phyloP scores from a whole-genome alignment of 2,888 invertebrate genomes.

The Lasius platythorax region DNA sequence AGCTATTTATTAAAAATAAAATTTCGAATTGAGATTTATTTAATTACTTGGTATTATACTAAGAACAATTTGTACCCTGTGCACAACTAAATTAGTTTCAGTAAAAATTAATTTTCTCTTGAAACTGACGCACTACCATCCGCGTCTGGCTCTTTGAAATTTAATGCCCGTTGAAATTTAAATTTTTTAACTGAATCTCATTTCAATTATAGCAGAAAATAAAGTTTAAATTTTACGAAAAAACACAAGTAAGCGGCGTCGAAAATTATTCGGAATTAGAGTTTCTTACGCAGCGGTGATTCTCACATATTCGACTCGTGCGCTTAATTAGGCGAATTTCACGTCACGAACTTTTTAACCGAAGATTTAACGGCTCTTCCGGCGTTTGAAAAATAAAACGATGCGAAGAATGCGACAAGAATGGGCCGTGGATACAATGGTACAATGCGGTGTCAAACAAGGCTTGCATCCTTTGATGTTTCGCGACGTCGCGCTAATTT shows the following conservation, averaged over 20 bases:
- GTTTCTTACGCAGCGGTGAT: neutral
- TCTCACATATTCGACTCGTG: conserved; percentile 19
- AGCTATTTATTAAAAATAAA: too few relatives aligned
- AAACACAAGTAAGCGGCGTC: neutral
- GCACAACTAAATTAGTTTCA: too few relatives aligned
- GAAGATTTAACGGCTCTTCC: conserved; percentile 27
- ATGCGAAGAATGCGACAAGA: conserved; percentile 26
- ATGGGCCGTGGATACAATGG: conserved; percentile 35
- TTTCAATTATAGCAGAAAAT: neutral
- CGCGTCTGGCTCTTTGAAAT: too few relatives aligned
- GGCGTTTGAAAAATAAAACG: conserved; percentile 15
- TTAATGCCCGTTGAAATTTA: too few relatives aligned
- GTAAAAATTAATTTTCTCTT: too few relatives aligned
- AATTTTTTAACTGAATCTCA: neutral
- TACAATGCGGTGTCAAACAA: conserved; percentile 40
- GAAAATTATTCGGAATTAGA: neutral
- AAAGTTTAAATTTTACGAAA: neutral
- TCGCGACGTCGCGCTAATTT: conserved; percentile 53
- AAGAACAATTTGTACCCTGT: too few relatives aligned
- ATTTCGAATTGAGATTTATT: too few relatives aligned
- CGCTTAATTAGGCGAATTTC: conserved; percentile 37
- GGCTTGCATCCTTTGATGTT: conserved; percentile 41
- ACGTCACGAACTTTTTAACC: neutral
- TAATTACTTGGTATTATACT: too few relatives aligned
- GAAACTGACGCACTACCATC: too few relatives aligned